These are phyloP conservation scores for Neoarius graeffei DNA, from an alignment of 2,113 vertebrate species.

Conservation along the genomic window DNA sequence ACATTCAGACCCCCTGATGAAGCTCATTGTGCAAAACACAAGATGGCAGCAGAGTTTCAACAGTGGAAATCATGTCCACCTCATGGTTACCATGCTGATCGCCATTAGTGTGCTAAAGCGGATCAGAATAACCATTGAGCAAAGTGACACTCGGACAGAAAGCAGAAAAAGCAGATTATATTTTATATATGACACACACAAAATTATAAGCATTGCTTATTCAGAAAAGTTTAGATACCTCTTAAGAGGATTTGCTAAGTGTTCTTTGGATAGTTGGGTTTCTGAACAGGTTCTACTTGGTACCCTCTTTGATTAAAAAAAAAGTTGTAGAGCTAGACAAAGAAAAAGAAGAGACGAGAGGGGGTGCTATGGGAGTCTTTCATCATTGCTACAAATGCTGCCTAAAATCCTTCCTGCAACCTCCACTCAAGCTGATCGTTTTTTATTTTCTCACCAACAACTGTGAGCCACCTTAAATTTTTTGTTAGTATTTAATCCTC, in stretches of 20 bases:
- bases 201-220: background rate
- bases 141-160: background rate
- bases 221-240: background rate
- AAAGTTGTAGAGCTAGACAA: background rate
- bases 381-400: background rate
- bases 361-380: background rate
- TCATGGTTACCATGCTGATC: background rate
- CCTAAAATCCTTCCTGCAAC: background rate
- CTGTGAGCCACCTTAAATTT: background rate
- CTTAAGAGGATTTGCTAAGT: background rate
- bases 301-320: background rate
- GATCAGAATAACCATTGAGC: background rate
- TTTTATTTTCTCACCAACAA: background rate
- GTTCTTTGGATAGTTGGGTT: background rate
- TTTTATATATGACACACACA: background rate
- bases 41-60: slow-evolving; percentile 69
- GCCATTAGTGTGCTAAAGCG: background rate
- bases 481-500: background rate
- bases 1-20: background rate
- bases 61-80: background rate
- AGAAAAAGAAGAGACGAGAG: background rate
- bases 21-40: slow-evolving; percentile 56
- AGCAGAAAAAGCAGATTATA: background rate
- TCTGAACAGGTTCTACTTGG: background rate
- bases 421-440: background rate